Conservation (phyloP, 2,888 invertebrate genomes). For the Chymomyza procnemis region DNA sequence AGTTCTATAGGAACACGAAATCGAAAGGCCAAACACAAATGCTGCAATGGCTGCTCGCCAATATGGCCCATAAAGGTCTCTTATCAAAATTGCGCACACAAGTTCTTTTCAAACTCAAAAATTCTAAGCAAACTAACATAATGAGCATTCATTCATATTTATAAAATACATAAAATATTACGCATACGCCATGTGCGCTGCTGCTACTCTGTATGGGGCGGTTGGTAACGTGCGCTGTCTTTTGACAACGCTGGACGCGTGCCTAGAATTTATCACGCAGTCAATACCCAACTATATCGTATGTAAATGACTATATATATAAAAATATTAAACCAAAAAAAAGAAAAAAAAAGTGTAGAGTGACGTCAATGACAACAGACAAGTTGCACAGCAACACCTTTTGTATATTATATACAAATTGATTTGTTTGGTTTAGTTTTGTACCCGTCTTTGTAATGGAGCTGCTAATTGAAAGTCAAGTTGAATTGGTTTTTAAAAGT, state of each 20-base stretch:
- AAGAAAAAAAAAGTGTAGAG: slow-evolving; percentile 28
- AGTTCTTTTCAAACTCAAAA: background rate
- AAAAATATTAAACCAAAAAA: slow-evolving; percentile 22
- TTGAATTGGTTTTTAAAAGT: background rate
- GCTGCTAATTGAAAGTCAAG: slow-evolving; percentile 42
- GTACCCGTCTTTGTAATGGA: slow-evolving; percentile 28
- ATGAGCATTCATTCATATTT: background rate
- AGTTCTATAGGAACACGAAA: background rate
- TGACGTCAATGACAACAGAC: slow-evolving; percentile 50
- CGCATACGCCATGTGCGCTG: slow-evolving; percentile 53
- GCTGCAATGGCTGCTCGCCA: background rate
- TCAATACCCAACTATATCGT: slow-evolving; percentile 38
- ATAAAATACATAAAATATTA: slow-evolving; percentile 16
- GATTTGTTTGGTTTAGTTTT: slow-evolving; percentile 4
- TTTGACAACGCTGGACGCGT: slow-evolving; percentile 47
- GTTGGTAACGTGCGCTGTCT: slow-evolving; percentile 52
- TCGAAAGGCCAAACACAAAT: background rate
- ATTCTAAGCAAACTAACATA: background rate
- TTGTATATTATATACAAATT: background rate
- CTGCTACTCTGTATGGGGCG: slow-evolving; percentile 36
- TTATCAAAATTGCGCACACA: slow-evolving; percentile 44
- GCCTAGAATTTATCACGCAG: slow-evolving; percentile 55
- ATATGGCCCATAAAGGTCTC: slow-evolving; percentile 6
- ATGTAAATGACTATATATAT: background rate
- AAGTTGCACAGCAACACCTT: background rate